phyloP scores from a whole-genome alignment of 2,888 invertebrate species.

The Lasius platythorax region DNA sequence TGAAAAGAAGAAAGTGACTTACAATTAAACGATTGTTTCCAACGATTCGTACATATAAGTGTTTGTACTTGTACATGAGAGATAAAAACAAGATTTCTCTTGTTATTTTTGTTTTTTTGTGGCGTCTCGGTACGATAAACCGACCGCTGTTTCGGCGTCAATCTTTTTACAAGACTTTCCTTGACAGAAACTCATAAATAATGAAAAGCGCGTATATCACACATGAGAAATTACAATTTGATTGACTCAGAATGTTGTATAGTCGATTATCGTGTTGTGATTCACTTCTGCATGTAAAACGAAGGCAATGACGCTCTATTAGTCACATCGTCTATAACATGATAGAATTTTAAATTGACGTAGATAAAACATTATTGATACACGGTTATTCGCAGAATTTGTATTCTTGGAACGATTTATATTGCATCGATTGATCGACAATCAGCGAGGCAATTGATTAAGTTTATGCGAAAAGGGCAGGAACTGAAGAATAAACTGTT shows the following conservation, averaged over 20 bases:
- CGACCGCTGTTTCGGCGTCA: not conserved
- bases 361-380: slow-evolving; percentile 39
- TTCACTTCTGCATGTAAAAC: slow-evolving; percentile 73
- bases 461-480: not conserved
- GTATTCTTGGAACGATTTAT: slow-evolving; percentile 8
- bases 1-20: not conserved
- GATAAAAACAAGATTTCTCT: not conserved
- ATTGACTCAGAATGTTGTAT: slow-evolving; percentile 46
- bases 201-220: slow-evolving; percentile 60
- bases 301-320: slow-evolving; percentile 66
- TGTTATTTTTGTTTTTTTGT: not conserved
- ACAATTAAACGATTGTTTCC: not conserved
- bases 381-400: not conserved
- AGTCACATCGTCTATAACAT: slow-evolving; percentile 69
- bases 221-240: slow-evolving; percentile 65
- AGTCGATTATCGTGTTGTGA: slow-evolving; percentile 69
- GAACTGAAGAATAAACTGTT: not conserved
- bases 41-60: not conserved
- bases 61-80: not conserved
- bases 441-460: not conserved
- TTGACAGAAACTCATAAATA: slow-evolving; percentile 39
- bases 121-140: not conserved
- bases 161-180: slow-evolving; percentile 2
- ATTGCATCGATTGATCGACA: not conserved
- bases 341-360: slow-evolving; percentile 66